phyloP scores from a whole-genome alignment of 2,113 vertebrate genomes.

The Phodopus roborovskii region DNA sequence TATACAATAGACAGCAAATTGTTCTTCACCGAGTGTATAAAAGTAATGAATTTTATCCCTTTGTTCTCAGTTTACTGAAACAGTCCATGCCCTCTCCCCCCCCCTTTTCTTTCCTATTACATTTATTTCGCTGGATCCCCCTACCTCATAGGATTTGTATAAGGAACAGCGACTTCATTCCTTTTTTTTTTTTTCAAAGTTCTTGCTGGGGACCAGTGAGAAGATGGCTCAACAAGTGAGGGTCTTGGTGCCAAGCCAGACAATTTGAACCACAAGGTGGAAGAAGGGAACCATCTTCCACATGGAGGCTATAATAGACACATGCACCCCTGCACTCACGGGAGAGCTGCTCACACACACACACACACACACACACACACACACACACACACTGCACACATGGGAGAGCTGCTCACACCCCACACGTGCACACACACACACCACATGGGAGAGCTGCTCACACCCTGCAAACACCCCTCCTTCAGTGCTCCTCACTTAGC shows the following conservation, averaged over 20 bases:
- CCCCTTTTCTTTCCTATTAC: not conserved
- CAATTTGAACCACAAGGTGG: not conserved
- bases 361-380: no score
- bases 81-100: no score
- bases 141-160: not conserved
- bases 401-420: not conserved
- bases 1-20: not conserved
- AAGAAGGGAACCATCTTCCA: not conserved
- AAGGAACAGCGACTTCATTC: not conserved
- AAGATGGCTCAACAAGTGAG: not conserved
- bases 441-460: no score
- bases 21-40: slow-evolving; percentile 25
- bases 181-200: slow-evolving; percentile 31
- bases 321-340: not conserved
- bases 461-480: not conserved
- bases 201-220: not conserved
- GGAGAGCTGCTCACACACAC: not conserved
- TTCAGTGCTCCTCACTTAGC: not conserved
- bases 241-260: not conserved
- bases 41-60: slow-evolving; percentile 5
- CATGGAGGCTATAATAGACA: not conserved
- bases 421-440: no score
- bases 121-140: not conserved
- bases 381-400: no score
- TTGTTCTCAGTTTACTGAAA: not conserved